Evolutionary conservation across 2,888 invertebrate species (phyloP), one percentile per base, ranked within the genome.

Genomic region (Drosophila flavopinicola): DNA sequence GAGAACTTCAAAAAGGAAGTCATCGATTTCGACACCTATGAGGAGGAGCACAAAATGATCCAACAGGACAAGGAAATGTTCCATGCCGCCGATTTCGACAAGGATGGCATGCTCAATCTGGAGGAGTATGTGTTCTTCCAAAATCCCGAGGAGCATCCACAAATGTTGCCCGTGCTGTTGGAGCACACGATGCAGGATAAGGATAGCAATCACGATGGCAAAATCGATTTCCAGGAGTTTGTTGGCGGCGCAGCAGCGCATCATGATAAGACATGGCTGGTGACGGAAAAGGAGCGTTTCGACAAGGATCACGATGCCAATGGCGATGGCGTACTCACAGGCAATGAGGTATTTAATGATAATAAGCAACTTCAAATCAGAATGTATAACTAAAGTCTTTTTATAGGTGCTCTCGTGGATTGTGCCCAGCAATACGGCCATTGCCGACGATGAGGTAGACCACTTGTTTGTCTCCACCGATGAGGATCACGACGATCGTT

Each of bases 71-170:
- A 95, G 89, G 93, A 93, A 52, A 95, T 98, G 92, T 99, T 98
- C 92, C 91, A 93, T 47, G 94, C 94, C 2, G 98, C 99, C 0
- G 99, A 99, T 92, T 85, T 91, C 10, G 94, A 99, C 90, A 93
- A 94, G 13, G 97, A 99, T 91, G 96, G 95, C 0, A 90, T 92
- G 27, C 92, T 99, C 47, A 93, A 94, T 82, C 86, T 93, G 1
- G 92, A 93, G 1, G 99, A 99, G 91, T 98, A 97, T 92, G 92
- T 95, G 72, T 94, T 95, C 17, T 99, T 99, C 91, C 94, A 96
- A 39, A 97, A 97, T 90, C 99, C 99, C 0, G 98, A 98, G 91
- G 98, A 99, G 90, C 95, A 96, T 90, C 94, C 94, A 25, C 93
- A 94, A 87, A 99, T 99, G 99, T 92, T 96, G 72, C 94, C 94